Evolutionary conservation across 2,113 vertebrate genomes (phyloP), one percentile per base, ranked within the genome.

Genomic region (Oplegnathus fasciatus): DNA sequence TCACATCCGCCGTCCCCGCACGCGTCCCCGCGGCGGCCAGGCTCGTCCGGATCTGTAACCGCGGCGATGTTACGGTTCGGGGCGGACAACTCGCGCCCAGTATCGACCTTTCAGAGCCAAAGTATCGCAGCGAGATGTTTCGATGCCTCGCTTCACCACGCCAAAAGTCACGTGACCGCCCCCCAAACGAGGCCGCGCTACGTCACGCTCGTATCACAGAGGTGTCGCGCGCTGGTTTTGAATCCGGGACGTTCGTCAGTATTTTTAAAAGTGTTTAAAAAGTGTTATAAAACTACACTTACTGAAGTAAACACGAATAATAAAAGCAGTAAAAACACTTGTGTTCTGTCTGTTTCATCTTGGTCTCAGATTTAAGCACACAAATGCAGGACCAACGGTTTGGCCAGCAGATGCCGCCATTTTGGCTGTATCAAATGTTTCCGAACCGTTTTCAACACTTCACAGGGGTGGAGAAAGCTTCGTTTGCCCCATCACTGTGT

Each of bases 111-210:
- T 54, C 2, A 0, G 5, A 6, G 42, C 18, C 32, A 9, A 68
- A 68, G 61, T 61, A 40, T 44, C 42, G 69, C 61, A 61, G 50
- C 48, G 17, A 26, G n/a, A 62, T 61, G 77, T 80, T 80, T 52
- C 83, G 75, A 14, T 68, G 68, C 44, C 61, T 68, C 46, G 69
- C 81, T 78, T 40, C 58, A 78, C 82, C 83, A 85, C 83, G 71
- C 83, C 77, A 79, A 28, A 46, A 54, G 15, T 75, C 77, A 85
- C 77, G 77, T 85, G 83, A 85, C 52, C 60, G 0, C 1, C 71
- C 57, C 83, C 30, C 44, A 9, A 46, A 37, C 57, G 66, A 64
- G 66, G 74, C 73, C 57, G 50, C 52, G 3, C 5, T 5, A 83
- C 82, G 74, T 71, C 82, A 83, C 67, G 46, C 6, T 42, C 32